Percentiles rank a stretch among this genome's conserved stretches.
Conservation (phyloP, 2,888 invertebrate genomes). For the Calameuta pallipes region DNA sequence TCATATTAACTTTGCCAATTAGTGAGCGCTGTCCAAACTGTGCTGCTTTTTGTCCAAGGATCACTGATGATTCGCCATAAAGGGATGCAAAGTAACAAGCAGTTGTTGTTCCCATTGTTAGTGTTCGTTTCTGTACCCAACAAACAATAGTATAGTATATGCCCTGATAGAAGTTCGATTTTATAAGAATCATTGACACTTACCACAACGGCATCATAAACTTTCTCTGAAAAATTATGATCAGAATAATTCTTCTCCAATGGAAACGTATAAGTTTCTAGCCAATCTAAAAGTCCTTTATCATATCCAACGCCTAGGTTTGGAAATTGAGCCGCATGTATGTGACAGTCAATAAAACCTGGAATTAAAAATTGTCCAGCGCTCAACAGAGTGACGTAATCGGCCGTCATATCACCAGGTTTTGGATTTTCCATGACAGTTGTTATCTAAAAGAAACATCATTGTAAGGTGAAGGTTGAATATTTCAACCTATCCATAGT, state of each 20-base stretch:
- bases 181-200: slow-evolving; percentile 58
- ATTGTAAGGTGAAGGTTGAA: background rate
- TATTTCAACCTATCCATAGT: background rate
- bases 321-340: slow-evolving; percentile 90
- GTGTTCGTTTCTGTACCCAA: slow-evolving; percentile 73
- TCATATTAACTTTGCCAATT: slow-evolving; percentile 90
- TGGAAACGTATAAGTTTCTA: slow-evolving; percentile 87
- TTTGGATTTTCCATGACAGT: slow-evolving; percentile 39
- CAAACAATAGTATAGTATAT: too few species aligned
- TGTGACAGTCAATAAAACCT: slow-evolving; percentile 90
- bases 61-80: slow-evolving; percentile 76
- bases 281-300: slow-evolving; percentile 84
- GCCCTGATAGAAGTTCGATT: too few species aligned
- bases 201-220: slow-evolving; percentile 86
- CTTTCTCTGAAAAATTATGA: slow-evolving; percentile 74
- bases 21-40: slow-evolving; percentile 83
- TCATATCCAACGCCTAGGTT: slow-evolving; percentile 88
- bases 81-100: slow-evolving; percentile 90
- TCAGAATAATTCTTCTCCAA: slow-evolving; percentile 80
- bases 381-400: slow-evolving; percentile 40
- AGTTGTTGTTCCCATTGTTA: slow-evolving; percentile 87
- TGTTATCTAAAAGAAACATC: slow-evolving; percentile 41
- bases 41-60: slow-evolving; percentile 77
- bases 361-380: slow-evolving; percentile 81
- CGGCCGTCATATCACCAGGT: slow-evolving; percentile 22